Evolutionary conservation across 2,113 vertebrate genomes (phyloP).

Genomic region (Prietella phreatophila): DNA sequence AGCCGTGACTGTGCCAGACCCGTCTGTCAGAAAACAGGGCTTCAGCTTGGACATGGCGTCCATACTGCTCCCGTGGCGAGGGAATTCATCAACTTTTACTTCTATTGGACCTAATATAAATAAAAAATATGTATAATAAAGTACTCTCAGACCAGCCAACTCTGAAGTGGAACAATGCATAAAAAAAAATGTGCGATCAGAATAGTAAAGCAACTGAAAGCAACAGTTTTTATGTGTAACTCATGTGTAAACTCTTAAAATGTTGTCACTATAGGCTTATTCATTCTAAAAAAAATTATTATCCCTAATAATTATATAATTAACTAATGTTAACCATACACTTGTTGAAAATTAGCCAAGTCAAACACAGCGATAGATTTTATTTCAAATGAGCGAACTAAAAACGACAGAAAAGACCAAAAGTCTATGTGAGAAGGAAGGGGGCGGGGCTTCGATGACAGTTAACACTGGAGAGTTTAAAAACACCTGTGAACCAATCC

Average conservation of each 20-base stretch:
- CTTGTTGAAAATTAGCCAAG: not conserved
- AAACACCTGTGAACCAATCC: not conserved
- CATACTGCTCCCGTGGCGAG: conserved; percentile 83
- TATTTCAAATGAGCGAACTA: not conserved
- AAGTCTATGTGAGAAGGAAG: no score
- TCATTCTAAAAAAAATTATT: not conserved
- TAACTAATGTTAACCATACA: not conserved
- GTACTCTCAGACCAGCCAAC: not conserved
- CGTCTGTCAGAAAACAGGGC: conserved; percentile 85
- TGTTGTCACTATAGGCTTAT: no score
- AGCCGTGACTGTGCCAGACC: conserved; percentile 86
- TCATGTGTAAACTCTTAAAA: no score
- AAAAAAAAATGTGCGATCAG: not conserved
- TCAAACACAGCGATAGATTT: not conserved
- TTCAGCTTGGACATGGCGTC: conserved; percentile 84
- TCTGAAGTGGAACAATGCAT: not conserved
- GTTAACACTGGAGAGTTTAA: no score
- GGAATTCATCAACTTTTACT: conserved; percentile 88
- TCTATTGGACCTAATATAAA: conserved; percentile 79
- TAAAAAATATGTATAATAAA: not conserved
- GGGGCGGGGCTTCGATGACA: no score
- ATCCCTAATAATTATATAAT: no score
- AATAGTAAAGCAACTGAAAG: not conserved
- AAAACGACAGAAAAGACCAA: not conserved
- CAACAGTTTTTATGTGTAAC: not conserved